A percentile compares a stretch with the other conserved stretches of the same genome.
These are phyloP conservation scores for Loris lydekkerianus DNA, from an alignment of 2,797 vertebrate genomes.

Conservation along the genomic window DNA sequence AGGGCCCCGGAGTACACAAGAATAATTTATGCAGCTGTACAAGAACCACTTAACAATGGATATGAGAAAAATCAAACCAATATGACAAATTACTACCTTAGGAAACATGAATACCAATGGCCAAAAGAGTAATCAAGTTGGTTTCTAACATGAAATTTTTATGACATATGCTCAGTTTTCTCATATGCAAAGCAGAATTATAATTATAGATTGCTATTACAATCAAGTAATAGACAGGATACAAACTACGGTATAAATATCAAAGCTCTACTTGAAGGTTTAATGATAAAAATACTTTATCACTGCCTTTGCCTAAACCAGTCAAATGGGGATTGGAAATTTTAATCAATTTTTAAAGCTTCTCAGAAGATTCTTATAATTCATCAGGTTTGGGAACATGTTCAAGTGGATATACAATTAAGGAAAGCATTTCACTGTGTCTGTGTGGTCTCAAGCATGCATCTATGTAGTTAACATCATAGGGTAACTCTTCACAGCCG, in stretches of 20 bases:
- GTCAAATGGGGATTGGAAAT: neutral
- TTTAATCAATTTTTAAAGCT: neutral
- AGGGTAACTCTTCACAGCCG: neutral
- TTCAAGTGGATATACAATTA: neutral
- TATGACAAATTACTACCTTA: neutral
- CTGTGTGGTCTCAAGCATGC: neutral
- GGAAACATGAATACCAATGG: constrained; percentile 17
- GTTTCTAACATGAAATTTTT: constrained; percentile 43
- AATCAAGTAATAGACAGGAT: neutral
- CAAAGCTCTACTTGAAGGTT: neutral
- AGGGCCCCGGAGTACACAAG: neutral
- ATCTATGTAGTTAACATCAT: neutral
- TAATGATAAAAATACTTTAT: constrained; percentile 26
- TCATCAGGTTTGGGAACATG: neutral
- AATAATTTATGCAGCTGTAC: neutral
- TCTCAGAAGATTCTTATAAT: neutral
- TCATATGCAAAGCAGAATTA: constrained; percentile 22
- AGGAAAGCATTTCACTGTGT: neutral
- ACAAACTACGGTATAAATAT: neutral
- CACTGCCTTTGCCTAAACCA: neutral
- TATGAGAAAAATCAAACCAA: constrained; percentile 52
- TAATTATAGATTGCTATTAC: neutral
- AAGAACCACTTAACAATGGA: constrained; percentile 6
- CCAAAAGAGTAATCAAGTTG: constrained; percentile 48
- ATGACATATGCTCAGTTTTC: constrained; percentile 14